phyloP scores from a whole-genome alignment of 2,888 invertebrate species.

The Formica aserva region DNA sequence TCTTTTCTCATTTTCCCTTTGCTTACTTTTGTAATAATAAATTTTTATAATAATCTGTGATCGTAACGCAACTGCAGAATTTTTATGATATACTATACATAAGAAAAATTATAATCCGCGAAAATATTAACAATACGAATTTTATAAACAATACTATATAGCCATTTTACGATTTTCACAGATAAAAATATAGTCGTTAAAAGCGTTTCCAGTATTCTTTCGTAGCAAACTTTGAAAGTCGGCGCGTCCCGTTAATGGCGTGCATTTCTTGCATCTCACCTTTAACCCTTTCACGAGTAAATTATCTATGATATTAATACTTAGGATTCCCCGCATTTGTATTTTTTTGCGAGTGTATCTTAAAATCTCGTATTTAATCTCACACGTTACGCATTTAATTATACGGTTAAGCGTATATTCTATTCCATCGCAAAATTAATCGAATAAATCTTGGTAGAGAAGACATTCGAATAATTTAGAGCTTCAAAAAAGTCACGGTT shows the following conservation, averaged over 20 bases:
- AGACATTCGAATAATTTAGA: background rate
- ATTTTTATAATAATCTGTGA: background rate
- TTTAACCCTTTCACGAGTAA: slow-evolving; percentile 39
- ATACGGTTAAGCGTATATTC: background rate
- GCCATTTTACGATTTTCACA: background rate
- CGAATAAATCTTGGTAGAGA: slow-evolving; percentile 18
- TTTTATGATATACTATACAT: background rate
- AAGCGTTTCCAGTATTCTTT: slow-evolving; percentile 26
- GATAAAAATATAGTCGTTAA: slow-evolving; percentile 19
- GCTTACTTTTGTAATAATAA: background rate
- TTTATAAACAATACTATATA: background rate
- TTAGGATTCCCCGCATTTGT: slow-evolving; percentile 4
- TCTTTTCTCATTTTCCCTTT: background rate
- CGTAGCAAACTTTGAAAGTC: background rate
- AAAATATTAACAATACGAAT: slow-evolving; percentile 9
- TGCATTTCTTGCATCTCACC: slow-evolving; percentile 20
- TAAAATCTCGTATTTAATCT: slow-evolving; percentile 43
- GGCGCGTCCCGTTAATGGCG: slow-evolving; percentile 33
- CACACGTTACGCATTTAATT: slow-evolving; percentile 39
- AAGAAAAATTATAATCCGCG: background rate
- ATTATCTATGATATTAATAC: slow-evolving; percentile 34
- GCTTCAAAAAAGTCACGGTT: slow-evolving; percentile 25
- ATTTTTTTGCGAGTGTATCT: slow-evolving; percentile 28
- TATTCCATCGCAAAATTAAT: slow-evolving; percentile 9
- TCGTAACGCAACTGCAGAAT: background rate